Evolutionary conservation across 2,113 vertebrate species (phyloP).

Genomic region (Falcunculus frontatus): DNA sequence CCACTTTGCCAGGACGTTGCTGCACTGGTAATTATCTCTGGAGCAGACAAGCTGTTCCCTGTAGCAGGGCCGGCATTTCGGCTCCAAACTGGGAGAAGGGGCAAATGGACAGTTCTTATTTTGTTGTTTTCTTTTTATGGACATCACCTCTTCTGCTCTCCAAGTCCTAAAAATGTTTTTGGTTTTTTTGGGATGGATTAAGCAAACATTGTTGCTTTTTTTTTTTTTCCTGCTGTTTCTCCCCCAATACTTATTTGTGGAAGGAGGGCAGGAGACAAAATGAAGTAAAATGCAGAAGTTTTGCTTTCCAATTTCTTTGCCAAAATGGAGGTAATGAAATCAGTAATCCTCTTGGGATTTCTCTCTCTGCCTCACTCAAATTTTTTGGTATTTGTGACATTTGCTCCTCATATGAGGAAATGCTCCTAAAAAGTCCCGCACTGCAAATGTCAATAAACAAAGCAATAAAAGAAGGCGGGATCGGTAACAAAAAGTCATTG

Average conservation of each 20-base stretch:
- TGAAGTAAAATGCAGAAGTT: slow-evolving; percentile 21
- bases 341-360: slow-evolving; percentile 10
- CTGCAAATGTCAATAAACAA: slow-evolving; percentile 75
- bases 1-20: neutral
- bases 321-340: slow-evolving; percentile 48
- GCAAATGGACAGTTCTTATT: slow-evolving; percentile 2
- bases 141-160: slow-evolving; percentile 3
- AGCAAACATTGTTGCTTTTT: neutral
- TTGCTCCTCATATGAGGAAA: slow-evolving; percentile 74
- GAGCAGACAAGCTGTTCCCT: neutral
- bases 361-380: slow-evolving; percentile 12
- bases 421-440: slow-evolving; percentile 57
- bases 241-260: neutral
- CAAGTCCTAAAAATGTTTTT: slow-evolving; percentile 11
- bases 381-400: slow-evolving; percentile 71
- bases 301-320: slow-evolving; percentile 34
- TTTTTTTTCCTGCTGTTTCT: neutral
- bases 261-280: neutral
- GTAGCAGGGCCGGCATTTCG: neutral
- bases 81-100: slow-evolving; percentile 43
- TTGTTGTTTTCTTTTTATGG: slow-evolving; percentile 42
- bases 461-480: slow-evolving; percentile 64
- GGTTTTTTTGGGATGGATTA: neutral
- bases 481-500: slow-evolving; percentile 74
- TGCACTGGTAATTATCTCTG: neutral